Percentiles rank a stretch among this genome's conserved stretches.
Conservation (phyloP, 2,113 vertebrate species). For the Pontoporia blainvillei region DNA sequence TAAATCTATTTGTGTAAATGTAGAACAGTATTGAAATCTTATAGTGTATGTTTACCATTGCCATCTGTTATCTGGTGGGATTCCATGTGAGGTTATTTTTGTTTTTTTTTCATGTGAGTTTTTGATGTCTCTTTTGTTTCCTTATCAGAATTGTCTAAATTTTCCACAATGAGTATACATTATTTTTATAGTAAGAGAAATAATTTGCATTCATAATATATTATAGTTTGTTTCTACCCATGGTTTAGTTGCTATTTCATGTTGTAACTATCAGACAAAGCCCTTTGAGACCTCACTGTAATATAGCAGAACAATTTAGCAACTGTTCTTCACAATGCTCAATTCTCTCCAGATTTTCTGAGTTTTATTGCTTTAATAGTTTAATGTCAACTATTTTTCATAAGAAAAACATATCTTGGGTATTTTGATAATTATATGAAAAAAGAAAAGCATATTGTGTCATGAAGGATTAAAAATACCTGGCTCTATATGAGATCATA, state of each 20-base stretch:
- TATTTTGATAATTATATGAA: slow-evolving; percentile 17
- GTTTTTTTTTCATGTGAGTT: neutral
- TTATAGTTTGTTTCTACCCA: neutral
- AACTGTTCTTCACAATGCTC: slow-evolving; percentile 25
- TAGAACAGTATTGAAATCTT: neutral
- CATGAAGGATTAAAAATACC: neutral
- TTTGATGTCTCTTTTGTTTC: neutral
- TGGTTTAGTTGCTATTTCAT: slow-evolving; percentile 30
- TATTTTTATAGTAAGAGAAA: slow-evolving; percentile 2
- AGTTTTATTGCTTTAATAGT: slow-evolving; percentile 53
- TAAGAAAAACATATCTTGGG: slow-evolving; percentile 17
- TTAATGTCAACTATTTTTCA: slow-evolving; percentile 49
- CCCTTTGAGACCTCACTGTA: neutral
- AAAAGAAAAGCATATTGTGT: neutral
- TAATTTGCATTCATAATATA: slow-evolving; percentile 30
- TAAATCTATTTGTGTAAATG: neutral
- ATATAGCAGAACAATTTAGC: slow-evolving; percentile 11
- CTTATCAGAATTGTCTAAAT: neutral
- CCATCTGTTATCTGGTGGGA: neutral
- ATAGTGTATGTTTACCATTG: neutral
- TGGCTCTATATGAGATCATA: neutral
- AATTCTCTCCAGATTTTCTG: slow-evolving; percentile 20
- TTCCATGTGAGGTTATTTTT: neutral
- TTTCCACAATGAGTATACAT: slow-evolving; percentile 8
- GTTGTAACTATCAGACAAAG: slow-evolving; percentile 29